Percentiles rank a stretch among this genome's conserved stretches.
These are phyloP conservation scores for Pseudorhombus dupliciocellatus DNA, from an alignment of 2,113 vertebrate genomes.

Conservation along the genomic window DNA sequence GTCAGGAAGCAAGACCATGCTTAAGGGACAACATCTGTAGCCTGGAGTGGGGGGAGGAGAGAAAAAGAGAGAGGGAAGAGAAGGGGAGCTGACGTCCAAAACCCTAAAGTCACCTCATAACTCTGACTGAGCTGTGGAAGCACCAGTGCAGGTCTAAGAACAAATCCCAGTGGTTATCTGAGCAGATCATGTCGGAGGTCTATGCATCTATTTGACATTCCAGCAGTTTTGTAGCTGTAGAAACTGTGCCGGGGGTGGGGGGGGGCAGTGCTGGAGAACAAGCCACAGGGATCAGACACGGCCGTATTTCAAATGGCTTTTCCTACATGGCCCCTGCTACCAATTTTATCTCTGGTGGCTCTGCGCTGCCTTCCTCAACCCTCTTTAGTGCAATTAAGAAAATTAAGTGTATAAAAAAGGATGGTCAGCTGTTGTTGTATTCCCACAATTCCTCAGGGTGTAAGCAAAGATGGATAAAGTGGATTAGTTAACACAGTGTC, in stretches of 20 bases:
- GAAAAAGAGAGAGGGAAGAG: conserved; percentile 12
- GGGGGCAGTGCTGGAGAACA: conserved; percentile 1
- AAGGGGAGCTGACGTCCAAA: conserved; percentile 36
- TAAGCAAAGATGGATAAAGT: conserved; percentile 16
- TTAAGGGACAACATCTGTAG: conserved; percentile 82
- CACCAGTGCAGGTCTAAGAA: conserved; percentile 10
- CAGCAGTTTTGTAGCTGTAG: conserved; percentile 28
- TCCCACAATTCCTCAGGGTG: conserved; percentile 21
- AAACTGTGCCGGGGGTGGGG: conserved; percentile 20
- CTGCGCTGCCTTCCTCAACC: conserved; percentile 26
- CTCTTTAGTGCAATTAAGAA: conserved; percentile 55
- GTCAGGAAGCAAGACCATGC: conserved; percentile 78
- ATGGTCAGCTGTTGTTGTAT: conserved; percentile 29
- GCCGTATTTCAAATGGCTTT: conserved; percentile 34
- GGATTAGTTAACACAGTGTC: conserved; percentile 7
- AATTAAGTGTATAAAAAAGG: conserved; percentile 54
- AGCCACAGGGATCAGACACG: conserved; percentile 12
- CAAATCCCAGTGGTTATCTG: conserved; percentile 43
- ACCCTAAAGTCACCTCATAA: conserved; percentile 31
- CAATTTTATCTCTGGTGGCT: conserved; percentile 31
- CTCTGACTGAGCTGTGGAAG: conserved; percentile 25
- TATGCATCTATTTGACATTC: conserved; percentile 47
- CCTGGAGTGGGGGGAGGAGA: neutral
- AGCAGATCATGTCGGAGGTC: conserved; percentile 33
- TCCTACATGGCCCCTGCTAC: conserved; percentile 66